phyloP scores from a whole-genome alignment of 2,888 invertebrate genomes.

The Julus scanicus region DNA sequence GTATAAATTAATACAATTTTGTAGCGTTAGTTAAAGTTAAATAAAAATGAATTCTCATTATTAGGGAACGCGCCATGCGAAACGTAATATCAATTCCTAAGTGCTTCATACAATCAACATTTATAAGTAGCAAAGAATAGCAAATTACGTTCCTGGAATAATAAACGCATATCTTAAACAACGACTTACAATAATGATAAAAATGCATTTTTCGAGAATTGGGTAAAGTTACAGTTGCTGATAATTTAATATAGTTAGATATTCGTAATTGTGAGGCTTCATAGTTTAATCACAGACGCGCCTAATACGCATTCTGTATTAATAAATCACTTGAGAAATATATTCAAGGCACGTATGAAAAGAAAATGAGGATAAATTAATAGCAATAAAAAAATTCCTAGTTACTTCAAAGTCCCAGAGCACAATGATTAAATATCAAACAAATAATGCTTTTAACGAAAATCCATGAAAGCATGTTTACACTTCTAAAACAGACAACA shows the following conservation, averaged over 20 bases:
- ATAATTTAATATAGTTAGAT: neutral
- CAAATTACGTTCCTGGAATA: neutral
- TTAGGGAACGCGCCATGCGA: too few relatives aligned
- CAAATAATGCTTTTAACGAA: constrained; percentile 3
- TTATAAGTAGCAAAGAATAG: neutral
- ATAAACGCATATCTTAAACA: neutral
- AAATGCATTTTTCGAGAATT: neutral
- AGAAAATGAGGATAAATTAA: constrained; percentile 1
- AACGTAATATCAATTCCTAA: too few relatives aligned
- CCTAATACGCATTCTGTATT: neutral
- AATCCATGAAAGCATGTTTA: neutral
- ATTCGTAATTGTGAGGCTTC: neutral
- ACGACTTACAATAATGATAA: neutral
- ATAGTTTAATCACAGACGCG: neutral
- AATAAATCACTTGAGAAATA: neutral
- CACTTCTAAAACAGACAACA: neutral
- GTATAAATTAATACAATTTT: neutral
- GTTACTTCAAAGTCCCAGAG: neutral
- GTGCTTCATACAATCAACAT: too few relatives aligned
- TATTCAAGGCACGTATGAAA: neutral
- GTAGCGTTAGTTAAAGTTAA: neutral
- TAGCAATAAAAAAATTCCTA: neutral
- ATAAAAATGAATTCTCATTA: too few relatives aligned
- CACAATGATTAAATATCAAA: constrained; percentile 23
- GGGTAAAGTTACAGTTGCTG: neutral